Conservation (phyloP, 92 coral and sea anemone species). For the Isaurus tuberculatus region DNA sequence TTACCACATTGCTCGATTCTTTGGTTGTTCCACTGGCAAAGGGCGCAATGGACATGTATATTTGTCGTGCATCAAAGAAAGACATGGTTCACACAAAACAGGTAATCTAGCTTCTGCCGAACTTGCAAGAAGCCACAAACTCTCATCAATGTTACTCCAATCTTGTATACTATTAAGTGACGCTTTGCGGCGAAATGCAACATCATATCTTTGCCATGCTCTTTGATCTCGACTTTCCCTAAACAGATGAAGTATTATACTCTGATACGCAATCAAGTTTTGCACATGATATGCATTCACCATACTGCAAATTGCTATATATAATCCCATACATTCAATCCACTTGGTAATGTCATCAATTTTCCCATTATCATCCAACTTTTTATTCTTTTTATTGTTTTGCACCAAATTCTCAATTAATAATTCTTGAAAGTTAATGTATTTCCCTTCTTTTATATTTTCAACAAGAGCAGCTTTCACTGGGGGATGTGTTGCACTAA, state of each 20-base stretch:
- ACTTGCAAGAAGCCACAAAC: constrained; percentile 92
- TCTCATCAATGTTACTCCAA: constrained; percentile 94
- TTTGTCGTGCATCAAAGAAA: constrained; percentile 82
- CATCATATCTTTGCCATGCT: constrained; percentile 98
- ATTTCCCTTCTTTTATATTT: constrained; percentile 82
- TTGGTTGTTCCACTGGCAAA: constrained; percentile 48
- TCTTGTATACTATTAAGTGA: constrained; percentile 71
- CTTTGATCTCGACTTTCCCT: constrained; percentile 92
- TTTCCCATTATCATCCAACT: constrained; percentile 75
- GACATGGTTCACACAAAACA: constrained; percentile 85
- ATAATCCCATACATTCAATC: constrained; percentile 93
- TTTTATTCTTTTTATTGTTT: constrained; percentile 48
- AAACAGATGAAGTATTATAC: constrained; percentile 78
- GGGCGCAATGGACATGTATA: constrained; percentile 80
- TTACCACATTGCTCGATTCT: constrained; percentile 48
- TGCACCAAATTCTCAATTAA: constrained; percentile 73
- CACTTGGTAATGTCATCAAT: constrained; percentile 91
- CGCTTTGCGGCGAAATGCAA: constrained; percentile 95
- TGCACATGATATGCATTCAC: constrained; percentile 68
- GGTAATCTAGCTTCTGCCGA: constrained; percentile 88
- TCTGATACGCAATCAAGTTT: constrained; percentile 86
- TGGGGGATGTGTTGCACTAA: constrained; percentile 74
- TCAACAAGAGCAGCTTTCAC: constrained; percentile 71
- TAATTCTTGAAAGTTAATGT: constrained; percentile 90
- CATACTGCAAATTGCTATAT: constrained; percentile 72